Evolutionary conservation across 2,113 vertebrate genomes (phyloP).

Genomic region (Atractosteus spatula): DNA sequence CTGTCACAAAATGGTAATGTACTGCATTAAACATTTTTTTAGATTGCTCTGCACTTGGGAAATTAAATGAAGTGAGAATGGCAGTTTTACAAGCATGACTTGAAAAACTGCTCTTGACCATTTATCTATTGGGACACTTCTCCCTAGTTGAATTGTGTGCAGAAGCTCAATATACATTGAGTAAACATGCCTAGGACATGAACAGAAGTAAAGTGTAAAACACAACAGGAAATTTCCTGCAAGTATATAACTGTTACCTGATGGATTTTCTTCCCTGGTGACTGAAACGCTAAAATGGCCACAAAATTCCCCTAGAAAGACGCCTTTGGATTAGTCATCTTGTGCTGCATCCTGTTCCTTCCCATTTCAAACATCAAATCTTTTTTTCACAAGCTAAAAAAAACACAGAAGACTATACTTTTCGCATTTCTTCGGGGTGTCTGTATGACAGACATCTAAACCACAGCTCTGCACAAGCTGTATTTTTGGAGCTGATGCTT

Average conservation of each 20-base stretch:
- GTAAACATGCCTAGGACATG: constrained; percentile 13
- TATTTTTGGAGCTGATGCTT: constrained; percentile 12
- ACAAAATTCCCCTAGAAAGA: constrained; percentile 15
- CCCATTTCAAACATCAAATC: background rate
- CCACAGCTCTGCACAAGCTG: constrained; percentile 41
- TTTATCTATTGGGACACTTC: background rate
- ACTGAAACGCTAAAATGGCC: constrained; percentile 2
- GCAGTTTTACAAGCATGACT: too few relatives aligned
- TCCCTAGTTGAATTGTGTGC: constrained; percentile 5
- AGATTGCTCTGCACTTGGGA: background rate
- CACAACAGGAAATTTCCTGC: constrained; percentile 17
- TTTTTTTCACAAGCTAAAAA: constrained; percentile 23
- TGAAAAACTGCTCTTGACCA: constrained; percentile 7
- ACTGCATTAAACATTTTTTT: background rate
- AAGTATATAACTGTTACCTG: constrained; percentile 10
- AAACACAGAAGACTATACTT: constrained; percentile 36
- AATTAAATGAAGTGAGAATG: background rate
- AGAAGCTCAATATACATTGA: background rate
- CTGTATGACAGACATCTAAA: constrained; percentile 52
- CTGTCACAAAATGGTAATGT: background rate
- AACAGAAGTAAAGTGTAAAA: constrained; percentile 3
- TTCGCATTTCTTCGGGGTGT: constrained; percentile 45
- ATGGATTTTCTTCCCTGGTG: background rate
- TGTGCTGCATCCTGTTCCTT: background rate
- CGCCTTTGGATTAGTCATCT: constrained; percentile 11